phyloP scores from a whole-genome alignment of 2,797 vertebrate species.

The Sebastes hubbsi region DNA sequence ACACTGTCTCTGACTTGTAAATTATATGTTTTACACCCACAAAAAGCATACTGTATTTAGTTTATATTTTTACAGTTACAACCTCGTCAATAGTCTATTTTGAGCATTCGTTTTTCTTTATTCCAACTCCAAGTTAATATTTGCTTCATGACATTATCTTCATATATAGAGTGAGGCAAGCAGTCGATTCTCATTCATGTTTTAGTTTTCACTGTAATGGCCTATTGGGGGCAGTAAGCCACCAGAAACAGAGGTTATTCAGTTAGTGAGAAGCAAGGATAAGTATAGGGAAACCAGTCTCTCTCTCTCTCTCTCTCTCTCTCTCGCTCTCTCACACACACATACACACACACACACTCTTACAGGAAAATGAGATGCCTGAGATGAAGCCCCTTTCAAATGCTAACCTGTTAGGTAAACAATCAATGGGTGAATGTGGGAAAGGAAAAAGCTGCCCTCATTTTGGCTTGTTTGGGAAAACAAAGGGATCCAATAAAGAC shows the following conservation, averaged over 20 bases:
- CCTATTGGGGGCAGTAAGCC: conserved; percentile 79
- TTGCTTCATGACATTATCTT: background rate
- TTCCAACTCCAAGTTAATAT: background rate
- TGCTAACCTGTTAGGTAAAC: conserved; percentile 66
- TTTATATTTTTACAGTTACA: background rate
- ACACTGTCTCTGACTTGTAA: background rate
- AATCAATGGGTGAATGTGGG: conserved; percentile 55
- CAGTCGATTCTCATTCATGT: background rate
- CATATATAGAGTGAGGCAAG: background rate
- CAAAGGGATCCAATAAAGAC: conserved; percentile 52
- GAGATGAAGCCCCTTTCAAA: conserved; percentile 53
- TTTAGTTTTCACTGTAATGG: background rate
- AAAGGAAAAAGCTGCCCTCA: conserved; percentile 42
- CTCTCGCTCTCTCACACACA: background rate
- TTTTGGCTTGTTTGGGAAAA: conserved; percentile 61
- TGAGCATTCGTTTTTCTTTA: background rate
- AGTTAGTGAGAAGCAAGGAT: conserved; percentile 46
- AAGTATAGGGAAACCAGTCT: conserved; percentile 47
- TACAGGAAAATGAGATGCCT: conserved; percentile 43
- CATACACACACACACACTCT: conserved; percentile 15
- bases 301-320: conserved; percentile 2
- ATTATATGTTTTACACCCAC: background rate
- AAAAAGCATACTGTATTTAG: background rate
- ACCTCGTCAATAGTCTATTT: background rate
- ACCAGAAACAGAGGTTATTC: conserved; percentile 57